These are phyloP conservation scores for Glareola pratincola DNA, from an alignment of 2,113 vertebrate genomes.

Conservation along the genomic window DNA sequence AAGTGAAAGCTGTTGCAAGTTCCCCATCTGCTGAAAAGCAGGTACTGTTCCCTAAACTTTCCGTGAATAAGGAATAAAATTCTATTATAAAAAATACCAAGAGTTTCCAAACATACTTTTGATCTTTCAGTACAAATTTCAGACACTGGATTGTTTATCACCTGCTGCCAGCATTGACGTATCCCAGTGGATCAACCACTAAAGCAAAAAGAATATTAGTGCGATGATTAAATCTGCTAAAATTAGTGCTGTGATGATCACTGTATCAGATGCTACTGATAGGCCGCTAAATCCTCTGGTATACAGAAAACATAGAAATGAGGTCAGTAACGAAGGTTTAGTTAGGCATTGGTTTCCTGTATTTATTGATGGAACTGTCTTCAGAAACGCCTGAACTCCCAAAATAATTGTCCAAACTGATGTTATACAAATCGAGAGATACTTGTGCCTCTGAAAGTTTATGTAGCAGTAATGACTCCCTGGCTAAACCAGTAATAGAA, in stretches of 20 bases:
- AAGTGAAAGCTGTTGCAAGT: not conserved
- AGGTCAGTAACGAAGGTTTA: not conserved
- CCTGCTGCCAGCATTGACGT: not conserved
- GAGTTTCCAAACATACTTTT: not conserved
- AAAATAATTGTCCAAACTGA: not conserved
- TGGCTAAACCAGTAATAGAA: not conserved
- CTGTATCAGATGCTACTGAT: not conserved
- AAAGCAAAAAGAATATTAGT: not conserved
- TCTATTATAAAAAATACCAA: not conserved
- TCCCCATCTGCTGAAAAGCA: not conserved
- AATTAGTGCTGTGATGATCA: not conserved
- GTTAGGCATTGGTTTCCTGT: not conserved
- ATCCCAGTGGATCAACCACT: not conserved
- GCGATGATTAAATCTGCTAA: not conserved
- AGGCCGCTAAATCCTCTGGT: not conserved
- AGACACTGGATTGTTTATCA: not conserved
- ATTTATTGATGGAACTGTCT: not conserved
- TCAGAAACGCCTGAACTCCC: not conserved
- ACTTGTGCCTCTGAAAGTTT: not conserved
- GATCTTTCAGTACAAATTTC: not conserved
- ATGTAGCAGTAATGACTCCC: not conserved
- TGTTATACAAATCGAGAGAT: not conserved
- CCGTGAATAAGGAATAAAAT: not conserved
- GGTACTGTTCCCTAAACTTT: not conserved
- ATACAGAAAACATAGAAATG: not conserved